phyloP scores from a whole-genome alignment of 2,113 vertebrate genomes.

The Sitta europaea region DNA sequence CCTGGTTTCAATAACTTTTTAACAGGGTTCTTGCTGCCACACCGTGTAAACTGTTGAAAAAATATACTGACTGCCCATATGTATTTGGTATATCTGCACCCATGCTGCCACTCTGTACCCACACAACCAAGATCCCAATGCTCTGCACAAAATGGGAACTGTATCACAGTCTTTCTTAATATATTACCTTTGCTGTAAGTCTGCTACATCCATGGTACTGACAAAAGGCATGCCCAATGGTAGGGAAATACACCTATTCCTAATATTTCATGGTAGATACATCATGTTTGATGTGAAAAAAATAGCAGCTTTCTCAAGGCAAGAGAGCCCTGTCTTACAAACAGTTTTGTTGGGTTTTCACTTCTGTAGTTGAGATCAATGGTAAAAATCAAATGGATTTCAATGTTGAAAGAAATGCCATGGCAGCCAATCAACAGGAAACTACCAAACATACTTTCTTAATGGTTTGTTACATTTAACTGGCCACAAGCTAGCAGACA shows the following conservation, averaged over 20 bases:
- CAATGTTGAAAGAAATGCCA: neutral
- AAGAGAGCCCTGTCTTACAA: neutral
- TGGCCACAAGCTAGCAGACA: neutral
- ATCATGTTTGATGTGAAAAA: neutral
- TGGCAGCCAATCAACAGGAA: neutral
- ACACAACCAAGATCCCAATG: neutral
- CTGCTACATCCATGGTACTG: neutral
- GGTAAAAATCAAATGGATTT: neutral
- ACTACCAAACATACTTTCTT: neutral
- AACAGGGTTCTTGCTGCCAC: neutral
- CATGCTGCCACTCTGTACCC: fast-evolving
- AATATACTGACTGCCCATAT: neutral
- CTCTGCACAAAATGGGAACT: neutral
- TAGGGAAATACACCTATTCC: neutral
- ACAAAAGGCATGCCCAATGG: neutral
- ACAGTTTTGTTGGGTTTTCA: neutral
- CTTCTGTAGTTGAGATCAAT: neutral
- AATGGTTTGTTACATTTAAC: neutral
- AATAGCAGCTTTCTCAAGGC: neutral
- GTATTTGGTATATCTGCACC: fast-evolving
- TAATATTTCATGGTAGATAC: neutral
- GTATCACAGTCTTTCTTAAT: neutral
- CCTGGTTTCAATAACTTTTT: neutral
- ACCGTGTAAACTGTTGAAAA: neutral
- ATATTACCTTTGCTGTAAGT: neutral